Percentiles rank a stretch among this genome's conserved stretches.
Conservation (phyloP, 2,113 vertebrate species). For the Tyrannus savana region DNA sequence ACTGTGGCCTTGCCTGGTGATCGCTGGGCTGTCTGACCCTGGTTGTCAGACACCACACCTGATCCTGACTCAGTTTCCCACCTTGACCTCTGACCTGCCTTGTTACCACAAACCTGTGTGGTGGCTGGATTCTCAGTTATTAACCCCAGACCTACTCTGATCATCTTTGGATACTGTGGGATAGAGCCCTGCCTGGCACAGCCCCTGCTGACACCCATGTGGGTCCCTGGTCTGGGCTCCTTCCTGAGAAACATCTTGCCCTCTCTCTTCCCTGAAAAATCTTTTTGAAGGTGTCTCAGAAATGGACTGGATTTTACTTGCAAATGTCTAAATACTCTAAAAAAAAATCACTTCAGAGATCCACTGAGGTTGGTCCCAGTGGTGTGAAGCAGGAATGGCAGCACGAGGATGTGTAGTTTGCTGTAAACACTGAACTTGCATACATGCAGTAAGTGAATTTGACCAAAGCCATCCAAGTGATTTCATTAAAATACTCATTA, state of each 20-base stretch:
- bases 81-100: background rate
- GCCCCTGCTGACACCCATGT: background rate
- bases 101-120: background rate
- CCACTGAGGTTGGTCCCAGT: background rate
- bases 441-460: background rate
- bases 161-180: background rate
- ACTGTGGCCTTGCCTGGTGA: background rate
- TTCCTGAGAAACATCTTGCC: background rate
- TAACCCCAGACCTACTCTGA: background rate
- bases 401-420: background rate
- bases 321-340: background rate
- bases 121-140: background rate
- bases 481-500: background rate
- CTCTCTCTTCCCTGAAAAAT: background rate
- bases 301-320: background rate
- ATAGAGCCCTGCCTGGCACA: background rate
- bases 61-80: background rate
- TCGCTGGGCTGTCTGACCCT: accelerated
- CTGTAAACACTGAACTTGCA: background rate
- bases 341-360: background rate
- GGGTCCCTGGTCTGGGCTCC: background rate
- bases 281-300: background rate
- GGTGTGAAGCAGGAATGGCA: background rate
- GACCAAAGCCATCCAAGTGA: background rate
- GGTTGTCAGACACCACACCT: background rate